A percentile compares a stretch with the other conserved stretches of the same genome.
Evolutionary conservation across 2,888 invertebrate genomes (phyloP).

Genomic region (Ichneumon xanthorius): DNA sequence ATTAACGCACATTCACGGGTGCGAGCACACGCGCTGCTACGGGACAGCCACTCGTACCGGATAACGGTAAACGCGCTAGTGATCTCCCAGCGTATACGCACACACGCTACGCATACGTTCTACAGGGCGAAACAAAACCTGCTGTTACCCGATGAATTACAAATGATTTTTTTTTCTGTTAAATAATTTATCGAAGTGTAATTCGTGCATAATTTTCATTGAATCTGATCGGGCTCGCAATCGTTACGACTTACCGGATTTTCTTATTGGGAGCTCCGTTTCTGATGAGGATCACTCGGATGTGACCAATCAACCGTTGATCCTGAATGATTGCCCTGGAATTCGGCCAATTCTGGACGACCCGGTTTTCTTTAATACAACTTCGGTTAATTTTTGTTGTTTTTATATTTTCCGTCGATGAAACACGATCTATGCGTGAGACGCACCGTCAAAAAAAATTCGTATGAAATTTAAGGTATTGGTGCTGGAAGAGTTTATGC

Average conservation of each 20-base stretch:
- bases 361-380: too few relatives aligned
- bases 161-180: not conserved
- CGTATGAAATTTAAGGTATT: too few relatives aligned
- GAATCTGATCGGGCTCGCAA: not conserved
- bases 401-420: too few relatives aligned
- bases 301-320: not conserved
- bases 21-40: conserved; percentile 33
- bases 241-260: not conserved
- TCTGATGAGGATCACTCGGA: not conserved
- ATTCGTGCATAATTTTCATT: not conserved
- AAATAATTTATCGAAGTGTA: not conserved
- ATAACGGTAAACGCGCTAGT: conserved; percentile 64
- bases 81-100: conserved; percentile 41
- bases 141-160: not conserved
- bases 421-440: too few relatives aligned
- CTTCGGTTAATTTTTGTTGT: too few relatives aligned
- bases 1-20: conserved; percentile 58
- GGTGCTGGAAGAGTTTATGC: too few relatives aligned
- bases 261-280: not conserved
- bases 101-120: conserved; percentile 22
- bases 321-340: not conserved
- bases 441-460: too few relatives aligned
- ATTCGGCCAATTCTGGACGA: not conserved
- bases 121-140: conserved; percentile 45
- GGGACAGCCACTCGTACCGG: conserved; percentile 50